Evolutionary conservation across 2,113 vertebrate genomes (phyloP).

Genomic region (Dasypus novemcinctus): DNA sequence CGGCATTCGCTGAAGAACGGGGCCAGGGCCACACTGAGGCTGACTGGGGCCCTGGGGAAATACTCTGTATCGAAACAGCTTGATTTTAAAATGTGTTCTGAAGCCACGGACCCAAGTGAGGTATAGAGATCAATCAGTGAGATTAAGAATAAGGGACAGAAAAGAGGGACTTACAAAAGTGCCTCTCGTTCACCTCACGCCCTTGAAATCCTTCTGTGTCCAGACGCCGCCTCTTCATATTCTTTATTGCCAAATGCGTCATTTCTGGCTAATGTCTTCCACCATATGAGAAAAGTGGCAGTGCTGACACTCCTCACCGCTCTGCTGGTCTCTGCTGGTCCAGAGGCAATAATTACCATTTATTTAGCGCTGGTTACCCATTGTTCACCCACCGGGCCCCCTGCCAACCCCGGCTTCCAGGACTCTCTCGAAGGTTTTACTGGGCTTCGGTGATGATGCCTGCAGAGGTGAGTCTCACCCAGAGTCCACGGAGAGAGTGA

Average conservation of each 20-base stretch:
- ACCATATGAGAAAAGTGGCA: not conserved
- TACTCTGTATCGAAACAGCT: not conserved
- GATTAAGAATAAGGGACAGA: not conserved
- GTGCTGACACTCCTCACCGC: not conserved
- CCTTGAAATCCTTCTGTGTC: not conserved
- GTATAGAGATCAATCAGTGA: not conserved
- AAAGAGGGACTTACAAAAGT: not conserved
- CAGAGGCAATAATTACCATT: too few relatives aligned
- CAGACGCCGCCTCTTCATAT: rapidly evolving
- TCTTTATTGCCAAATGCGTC: not conserved
- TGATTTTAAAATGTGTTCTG: not conserved
- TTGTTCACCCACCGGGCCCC: not conserved
- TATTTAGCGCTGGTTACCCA: not conserved
- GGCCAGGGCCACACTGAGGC: not conserved
- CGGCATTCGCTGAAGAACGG: not conserved
- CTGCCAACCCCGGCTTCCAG: not conserved
- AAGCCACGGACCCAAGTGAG: not conserved
- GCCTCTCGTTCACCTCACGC: not conserved
- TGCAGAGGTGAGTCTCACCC: not conserved
- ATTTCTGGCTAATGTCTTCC: not conserved
- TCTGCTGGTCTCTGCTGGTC: not conserved
- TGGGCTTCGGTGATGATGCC: not conserved
- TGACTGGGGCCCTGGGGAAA: not conserved
- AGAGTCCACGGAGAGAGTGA: not conserved
- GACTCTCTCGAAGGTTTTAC: not conserved